phyloP scores from a whole-genome alignment of 1,140 invertebrate species.

The Homalodisca vitripennis region DNA sequence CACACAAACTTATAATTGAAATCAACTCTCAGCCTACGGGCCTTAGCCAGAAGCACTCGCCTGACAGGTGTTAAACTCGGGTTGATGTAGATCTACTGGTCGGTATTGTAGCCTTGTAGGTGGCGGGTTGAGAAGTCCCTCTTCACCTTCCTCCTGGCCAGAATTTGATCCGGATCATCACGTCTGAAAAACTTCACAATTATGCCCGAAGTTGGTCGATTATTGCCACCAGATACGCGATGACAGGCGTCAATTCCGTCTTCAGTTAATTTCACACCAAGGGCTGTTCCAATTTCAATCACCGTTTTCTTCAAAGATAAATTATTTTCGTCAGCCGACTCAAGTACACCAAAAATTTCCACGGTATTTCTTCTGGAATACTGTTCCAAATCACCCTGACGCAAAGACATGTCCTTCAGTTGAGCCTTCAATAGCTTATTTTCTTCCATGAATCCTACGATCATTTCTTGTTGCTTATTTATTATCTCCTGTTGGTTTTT shows the following conservation, averaged over 20 bases:
- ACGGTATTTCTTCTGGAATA: background rate
- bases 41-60: background rate
- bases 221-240: background rate
- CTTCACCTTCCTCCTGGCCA: background rate
- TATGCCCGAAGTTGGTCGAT: constrained; percentile 2
- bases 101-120: background rate
- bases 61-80: background rate
- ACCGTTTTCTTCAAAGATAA: background rate
- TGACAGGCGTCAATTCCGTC: background rate
- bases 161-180: background rate
- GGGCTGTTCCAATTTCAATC: background rate
- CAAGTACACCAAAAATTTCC: background rate
- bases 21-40: background rate
- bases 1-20: constrained; percentile 3
- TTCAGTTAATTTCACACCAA: background rate
- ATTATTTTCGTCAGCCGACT: background rate
- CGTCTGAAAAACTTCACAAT: constrained; percentile 2
- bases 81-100: background rate
- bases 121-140: constrained; percentile 2
- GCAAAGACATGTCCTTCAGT: background rate
- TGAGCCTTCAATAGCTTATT: background rate
- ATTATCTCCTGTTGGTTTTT: background rate
- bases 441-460: background rate
- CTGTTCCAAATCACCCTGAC: background rate
- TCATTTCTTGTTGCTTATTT: background rate